phyloP scores from a whole-genome alignment of 2,113 vertebrate genomes.

The Gobio gobio region DNA sequence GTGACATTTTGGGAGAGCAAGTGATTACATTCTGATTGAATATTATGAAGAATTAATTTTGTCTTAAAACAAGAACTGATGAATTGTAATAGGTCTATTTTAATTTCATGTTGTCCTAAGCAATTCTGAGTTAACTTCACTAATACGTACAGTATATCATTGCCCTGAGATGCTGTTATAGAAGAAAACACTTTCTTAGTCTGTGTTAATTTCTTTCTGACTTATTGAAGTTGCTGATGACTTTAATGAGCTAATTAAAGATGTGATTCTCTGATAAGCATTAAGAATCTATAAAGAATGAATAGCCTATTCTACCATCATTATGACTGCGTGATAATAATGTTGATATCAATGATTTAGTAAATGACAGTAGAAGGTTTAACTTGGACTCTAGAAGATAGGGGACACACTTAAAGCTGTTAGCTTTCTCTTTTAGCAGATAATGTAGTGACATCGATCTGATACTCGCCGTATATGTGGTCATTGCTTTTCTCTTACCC shows the following conservation, averaged over 20 bases:
- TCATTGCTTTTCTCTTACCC: not conserved
- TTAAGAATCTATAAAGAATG: constrained; percentile 18
- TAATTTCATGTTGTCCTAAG: not conserved
- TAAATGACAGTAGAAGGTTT: not conserved
- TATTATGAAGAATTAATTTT: not conserved
- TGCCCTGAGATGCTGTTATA: not conserved
- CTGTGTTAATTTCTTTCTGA: not conserved
- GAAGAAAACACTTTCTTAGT: not conserved
- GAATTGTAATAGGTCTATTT: not conserved
- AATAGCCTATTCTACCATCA: not conserved
- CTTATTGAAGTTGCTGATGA: not conserved
- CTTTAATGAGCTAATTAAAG: constrained; percentile 19
- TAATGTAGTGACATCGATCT: not conserved
- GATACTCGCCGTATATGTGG: not conserved
- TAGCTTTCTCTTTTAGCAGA: not conserved
- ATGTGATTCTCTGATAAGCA: constrained; percentile 18
- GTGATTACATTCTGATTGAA: not conserved
- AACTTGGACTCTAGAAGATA: not conserved
- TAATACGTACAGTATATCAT: not conserved
- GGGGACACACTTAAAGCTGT: not conserved
- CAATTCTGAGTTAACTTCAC: not conserved
- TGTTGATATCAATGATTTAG: constrained; percentile 4
- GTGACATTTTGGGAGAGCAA: not conserved
- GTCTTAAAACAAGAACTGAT: not conserved
- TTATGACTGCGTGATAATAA: constrained; percentile 8